These are phyloP conservation scores for Pangasius mekongensis DNA, from an alignment of 2,797 vertebrate genomes.

Conservation along the genomic window DNA sequence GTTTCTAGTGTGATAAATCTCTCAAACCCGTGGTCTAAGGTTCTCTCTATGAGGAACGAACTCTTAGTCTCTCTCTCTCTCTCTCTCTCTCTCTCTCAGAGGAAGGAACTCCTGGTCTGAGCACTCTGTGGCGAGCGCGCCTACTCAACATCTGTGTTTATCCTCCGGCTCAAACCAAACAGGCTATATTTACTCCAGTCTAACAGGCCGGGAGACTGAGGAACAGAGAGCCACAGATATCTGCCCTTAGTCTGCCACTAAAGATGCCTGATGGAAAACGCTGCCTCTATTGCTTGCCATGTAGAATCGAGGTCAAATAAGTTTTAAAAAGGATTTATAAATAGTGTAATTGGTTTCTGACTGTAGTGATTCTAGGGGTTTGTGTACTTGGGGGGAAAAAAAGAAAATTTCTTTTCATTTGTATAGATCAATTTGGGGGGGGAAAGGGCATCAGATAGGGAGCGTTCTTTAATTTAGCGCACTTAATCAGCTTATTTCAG, in stretches of 20 bases:
- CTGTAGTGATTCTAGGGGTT: neutral
- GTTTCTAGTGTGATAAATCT: constrained; percentile 30
- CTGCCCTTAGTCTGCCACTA: constrained; percentile 3
- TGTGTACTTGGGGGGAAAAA: neutral
- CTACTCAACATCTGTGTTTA: constrained; percentile 83
- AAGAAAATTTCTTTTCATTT: too few relatives aligned
- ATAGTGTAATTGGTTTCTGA: neutral
- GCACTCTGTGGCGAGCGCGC: constrained; percentile 70
- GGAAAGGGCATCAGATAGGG: neutral
- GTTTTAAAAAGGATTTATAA: neutral
- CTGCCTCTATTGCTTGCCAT: neutral
- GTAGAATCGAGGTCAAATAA: neutral
- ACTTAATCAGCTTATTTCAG: neutral
- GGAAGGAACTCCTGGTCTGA: constrained; percentile 52
- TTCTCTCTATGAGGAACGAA: neutral
- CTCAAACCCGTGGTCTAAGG: constrained; percentile 5
- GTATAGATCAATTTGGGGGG: too few relatives aligned
- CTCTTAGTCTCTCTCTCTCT: constrained; percentile 14
- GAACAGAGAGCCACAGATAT: constrained; percentile 1
- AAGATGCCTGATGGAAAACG: constrained; percentile 9
- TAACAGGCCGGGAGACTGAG: constrained; percentile 65
- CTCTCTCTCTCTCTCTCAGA: neutral
- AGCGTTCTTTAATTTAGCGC: neutral
- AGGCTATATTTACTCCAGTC: constrained; percentile 80
- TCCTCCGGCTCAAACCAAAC: constrained; percentile 78